Evolutionary conservation across 2,113 vertebrate genomes (phyloP).

Genomic region (Nicator chloris): DNA sequence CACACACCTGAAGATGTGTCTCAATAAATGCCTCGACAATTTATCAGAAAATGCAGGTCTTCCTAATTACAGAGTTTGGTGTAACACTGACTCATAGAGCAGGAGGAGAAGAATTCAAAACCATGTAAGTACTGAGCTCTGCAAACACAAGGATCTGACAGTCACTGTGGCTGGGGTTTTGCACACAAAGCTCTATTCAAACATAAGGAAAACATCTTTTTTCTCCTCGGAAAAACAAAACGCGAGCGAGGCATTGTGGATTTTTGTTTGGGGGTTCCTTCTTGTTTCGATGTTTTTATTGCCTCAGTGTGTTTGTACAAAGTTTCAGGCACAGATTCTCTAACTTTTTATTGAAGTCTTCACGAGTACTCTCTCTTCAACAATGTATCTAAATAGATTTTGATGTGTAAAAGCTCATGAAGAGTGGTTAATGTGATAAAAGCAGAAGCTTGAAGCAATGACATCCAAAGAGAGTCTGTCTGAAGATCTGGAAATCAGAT

Average conservation of each 20-base stretch:
- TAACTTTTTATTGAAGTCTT: constrained; percentile 22
- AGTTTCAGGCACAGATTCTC: not conserved
- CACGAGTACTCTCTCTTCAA: constrained; percentile 13
- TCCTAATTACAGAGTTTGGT: not conserved
- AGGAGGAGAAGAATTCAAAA: not conserved
- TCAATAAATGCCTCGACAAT: not conserved
- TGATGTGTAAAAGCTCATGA: constrained; percentile 50
- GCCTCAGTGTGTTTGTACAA: not conserved
- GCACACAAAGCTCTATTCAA: not conserved
- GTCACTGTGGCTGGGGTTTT: not conserved
- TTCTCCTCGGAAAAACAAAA: not conserved
- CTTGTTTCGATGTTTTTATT: not conserved
- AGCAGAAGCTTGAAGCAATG: constrained; percentile 47
- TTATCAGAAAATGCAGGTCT: not conserved
- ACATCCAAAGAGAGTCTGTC: constrained; percentile 23
- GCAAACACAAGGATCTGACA: not conserved
- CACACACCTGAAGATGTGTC: not conserved
- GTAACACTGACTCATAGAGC: not conserved
- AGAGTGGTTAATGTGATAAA: constrained; percentile 48
- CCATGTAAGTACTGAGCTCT: not conserved
- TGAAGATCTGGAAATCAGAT: constrained; percentile 44
- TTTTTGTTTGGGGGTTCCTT: not conserved
- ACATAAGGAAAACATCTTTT: not conserved
- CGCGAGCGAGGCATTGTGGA: not conserved
- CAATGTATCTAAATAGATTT: constrained; percentile 34